These are phyloP conservation scores for Bergia puertoricense DNA, from an alignment of 92 coral and sea anemone genomes.

Conservation along the genomic window DNA sequence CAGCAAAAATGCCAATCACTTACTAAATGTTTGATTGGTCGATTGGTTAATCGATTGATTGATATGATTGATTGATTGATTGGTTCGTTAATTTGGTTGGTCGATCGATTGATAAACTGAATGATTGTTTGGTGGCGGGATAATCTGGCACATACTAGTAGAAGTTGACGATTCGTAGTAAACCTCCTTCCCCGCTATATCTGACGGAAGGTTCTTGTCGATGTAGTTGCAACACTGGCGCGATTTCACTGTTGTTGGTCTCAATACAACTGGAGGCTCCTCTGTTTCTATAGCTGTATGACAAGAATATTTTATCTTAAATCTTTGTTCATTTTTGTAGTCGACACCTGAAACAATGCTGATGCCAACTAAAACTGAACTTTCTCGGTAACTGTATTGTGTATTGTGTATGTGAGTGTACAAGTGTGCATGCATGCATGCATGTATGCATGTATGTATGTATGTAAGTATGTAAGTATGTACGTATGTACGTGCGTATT, in stretches of 20 bases:
- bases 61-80: background rate
- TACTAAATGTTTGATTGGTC: background rate
- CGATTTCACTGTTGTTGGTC: slow-evolving; percentile 25
- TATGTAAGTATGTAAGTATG: too few relatives aligned
- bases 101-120: background rate
- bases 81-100: background rate
- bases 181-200: slow-evolving; percentile 60
- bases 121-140: background rate
- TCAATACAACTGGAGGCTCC: background rate
- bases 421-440: too few relatives aligned
- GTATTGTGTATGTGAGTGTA: background rate
- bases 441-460: too few relatives aligned
- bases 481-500: too few relatives aligned
- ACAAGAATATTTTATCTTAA: too few relatives aligned
- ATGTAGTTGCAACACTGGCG: slow-evolving; percentile 44
- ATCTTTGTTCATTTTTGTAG: background rate
- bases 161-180: slow-evolving; percentile 49
- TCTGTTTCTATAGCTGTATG: background rate
- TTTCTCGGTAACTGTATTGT: background rate
- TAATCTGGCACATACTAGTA: slow-evolving; percentile 15
- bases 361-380: background rate
- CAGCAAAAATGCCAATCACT: too few relatives aligned
- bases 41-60: background rate
- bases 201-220: slow-evolving; percentile 31
- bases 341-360: background rate